A percentile compares a stretch with the other conserved stretches of the same genome.
These are phyloP conservation scores for Carcinoscorpius rotundicauda DNA, from an alignment of 1,140 invertebrate genomes.

Conservation along the genomic window DNA sequence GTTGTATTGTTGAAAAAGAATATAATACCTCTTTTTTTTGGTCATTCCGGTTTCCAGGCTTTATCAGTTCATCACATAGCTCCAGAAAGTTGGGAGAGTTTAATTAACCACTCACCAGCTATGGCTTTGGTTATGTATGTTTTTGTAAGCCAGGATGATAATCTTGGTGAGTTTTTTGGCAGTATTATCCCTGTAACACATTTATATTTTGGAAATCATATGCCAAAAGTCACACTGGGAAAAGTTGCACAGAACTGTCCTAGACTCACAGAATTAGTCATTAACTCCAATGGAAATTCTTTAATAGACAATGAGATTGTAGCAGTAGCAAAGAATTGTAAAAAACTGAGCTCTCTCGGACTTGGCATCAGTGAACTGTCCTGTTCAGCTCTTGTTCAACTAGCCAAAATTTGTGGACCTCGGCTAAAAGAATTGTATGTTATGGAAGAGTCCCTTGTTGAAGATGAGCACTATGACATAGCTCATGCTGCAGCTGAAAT, in stretches of 20 bases:
- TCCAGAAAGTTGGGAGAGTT: neutral
- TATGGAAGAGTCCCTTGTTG: too few relatives aligned
- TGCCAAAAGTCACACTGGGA: neutral
- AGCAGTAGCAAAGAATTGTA: neutral
- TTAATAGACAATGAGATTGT: neutral
- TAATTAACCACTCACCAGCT: neutral
- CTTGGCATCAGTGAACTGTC: neutral
- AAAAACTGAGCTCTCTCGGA: neutral
- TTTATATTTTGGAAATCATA: conserved; percentile 3
- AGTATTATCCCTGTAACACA: neutral
- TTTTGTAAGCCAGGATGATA: neutral
- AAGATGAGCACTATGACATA: neutral
- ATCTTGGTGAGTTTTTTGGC: neutral
- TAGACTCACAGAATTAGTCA: neutral
- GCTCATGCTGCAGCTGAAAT: neutral
- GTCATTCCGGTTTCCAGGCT: neutral
- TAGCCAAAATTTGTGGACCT: too few relatives aligned
- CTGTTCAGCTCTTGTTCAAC: too few relatives aligned
- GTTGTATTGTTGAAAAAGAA: too few relatives aligned
- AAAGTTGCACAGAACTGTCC: conserved; percentile 1
- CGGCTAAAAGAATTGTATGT: too few relatives aligned
- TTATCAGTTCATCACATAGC: neutral
- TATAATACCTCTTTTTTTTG: neutral
- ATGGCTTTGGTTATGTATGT: conserved; percentile 2
- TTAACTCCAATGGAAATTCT: conserved; percentile 1